A percentile compares a stretch with the other conserved stretches of the same genome.
Evolutionary conservation across 2,888 invertebrate genomes (phyloP).

Genomic region (Autographa pulchrina): DNA sequence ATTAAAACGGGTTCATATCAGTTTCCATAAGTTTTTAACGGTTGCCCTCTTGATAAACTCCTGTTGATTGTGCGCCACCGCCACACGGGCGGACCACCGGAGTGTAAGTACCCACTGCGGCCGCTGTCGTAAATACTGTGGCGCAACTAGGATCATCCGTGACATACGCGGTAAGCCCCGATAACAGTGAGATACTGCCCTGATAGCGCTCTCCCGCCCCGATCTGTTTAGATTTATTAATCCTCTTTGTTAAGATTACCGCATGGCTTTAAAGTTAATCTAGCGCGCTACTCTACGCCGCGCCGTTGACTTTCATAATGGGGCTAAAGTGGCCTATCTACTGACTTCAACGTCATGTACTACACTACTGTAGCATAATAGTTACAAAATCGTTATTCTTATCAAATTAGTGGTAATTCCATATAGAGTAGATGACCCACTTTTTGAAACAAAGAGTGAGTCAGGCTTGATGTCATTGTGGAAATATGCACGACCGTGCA

Average conservation of each 20-base stretch:
- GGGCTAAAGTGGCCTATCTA: constrained; percentile 22
- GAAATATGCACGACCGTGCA: constrained; percentile 68
- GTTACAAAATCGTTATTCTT: constrained; percentile 64
- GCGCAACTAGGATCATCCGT: constrained; percentile 82
- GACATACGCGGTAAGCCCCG: constrained; percentile 73
- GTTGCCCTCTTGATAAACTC: constrained; percentile 80
- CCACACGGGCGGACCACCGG: constrained; percentile 81
- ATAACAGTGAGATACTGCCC: constrained; percentile 71
- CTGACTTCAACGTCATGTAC: constrained; percentile 39
- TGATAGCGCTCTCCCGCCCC: constrained; percentile 63
- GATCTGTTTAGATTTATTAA: constrained; percentile 72
- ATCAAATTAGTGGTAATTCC: constrained; percentile 77
- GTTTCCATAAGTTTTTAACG: constrained; percentile 74
- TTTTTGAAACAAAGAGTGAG: constrained; percentile 83
- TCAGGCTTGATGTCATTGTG: constrained; percentile 76
- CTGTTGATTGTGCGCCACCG: constrained; percentile 69
- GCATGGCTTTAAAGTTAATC: constrained; percentile 48
- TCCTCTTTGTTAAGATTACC: constrained; percentile 59
- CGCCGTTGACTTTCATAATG: constrained; percentile 13
- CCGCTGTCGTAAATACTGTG: constrained; percentile 82
- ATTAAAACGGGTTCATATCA: constrained; percentile 69
- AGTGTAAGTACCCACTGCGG: constrained; percentile 64
- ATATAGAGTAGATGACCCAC: constrained; percentile 77
- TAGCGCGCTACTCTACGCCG: constrained; percentile 40
- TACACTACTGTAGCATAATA: constrained; percentile 40